Evolutionary conservation across 2,888 invertebrate genomes (phyloP).

Genomic region (Steinernema hermaphroditum): DNA sequence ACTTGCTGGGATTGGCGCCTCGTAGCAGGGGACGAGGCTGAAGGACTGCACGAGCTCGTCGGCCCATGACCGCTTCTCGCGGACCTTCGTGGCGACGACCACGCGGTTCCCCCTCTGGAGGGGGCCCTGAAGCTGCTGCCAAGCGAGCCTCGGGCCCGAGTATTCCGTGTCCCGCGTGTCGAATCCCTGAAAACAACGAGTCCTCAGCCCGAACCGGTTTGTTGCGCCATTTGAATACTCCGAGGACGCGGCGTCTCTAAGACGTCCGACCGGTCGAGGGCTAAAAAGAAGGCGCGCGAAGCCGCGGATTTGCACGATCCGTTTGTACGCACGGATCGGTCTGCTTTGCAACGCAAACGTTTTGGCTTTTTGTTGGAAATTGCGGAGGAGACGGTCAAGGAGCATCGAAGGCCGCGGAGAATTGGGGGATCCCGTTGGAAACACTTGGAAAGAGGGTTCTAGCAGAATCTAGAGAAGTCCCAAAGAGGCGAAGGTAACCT

Average conservation of each 20-base stretch:
- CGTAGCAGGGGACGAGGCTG: slow-evolving; percentile 60
- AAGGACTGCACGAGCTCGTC: slow-evolving; percentile 60
- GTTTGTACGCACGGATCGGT: slow-evolving; percentile 7
- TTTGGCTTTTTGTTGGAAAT: no score
- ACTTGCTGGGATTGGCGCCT: slow-evolving; percentile 59
- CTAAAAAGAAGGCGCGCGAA: not conserved
- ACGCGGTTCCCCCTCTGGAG: slow-evolving; percentile 53
- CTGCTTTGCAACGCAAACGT: no score
- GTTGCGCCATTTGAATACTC: no score
- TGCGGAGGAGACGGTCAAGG: no score
- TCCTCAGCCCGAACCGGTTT: no score
- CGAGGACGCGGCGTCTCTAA: not conserved
- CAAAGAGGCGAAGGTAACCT: no score
- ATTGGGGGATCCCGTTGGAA: no score
- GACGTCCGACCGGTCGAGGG: slow-evolving; percentile 6
- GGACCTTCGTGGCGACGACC: slow-evolving; percentile 37
- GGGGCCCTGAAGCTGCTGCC: slow-evolving; percentile 54
- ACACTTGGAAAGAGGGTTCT: no score
- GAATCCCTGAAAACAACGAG: slow-evolving; percentile 64
- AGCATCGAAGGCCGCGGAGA: no score
- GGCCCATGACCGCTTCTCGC: slow-evolving; percentile 37
- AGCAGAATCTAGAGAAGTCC: no score
- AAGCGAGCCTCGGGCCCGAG: slow-evolving; percentile 57
- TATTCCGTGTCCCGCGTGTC: slow-evolving; percentile 62
- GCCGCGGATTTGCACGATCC: not conserved